phyloP scores from a whole-genome alignment of 1,140 invertebrate species.

The Aphelinus atriplicis region DNA sequence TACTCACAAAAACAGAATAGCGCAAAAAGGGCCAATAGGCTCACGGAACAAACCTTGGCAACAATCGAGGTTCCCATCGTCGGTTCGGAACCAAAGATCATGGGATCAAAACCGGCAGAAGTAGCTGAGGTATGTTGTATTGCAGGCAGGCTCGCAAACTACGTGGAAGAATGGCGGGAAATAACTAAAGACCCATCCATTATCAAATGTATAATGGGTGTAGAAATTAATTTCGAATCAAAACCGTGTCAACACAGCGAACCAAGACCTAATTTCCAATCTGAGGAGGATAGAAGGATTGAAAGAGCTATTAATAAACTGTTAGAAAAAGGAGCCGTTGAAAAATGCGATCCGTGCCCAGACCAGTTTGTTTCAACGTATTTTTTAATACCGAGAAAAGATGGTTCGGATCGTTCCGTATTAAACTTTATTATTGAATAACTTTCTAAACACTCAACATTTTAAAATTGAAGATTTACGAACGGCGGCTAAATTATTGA shows the following conservation, averaged over 20 bases:
- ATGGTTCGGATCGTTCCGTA: constrained; percentile 9
- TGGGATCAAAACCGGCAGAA: no score
- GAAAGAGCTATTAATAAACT: constrained; percentile 5
- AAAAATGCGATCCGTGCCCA: constrained; percentile 8
- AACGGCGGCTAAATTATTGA: constrained; percentile 31
- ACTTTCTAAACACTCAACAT: constrained; percentile 33
- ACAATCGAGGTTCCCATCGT: no score
- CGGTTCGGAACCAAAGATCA: no score
- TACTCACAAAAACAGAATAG: no score
- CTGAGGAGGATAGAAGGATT: not conserved
- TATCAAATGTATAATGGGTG: not conserved
- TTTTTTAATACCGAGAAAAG: constrained; percentile 39
- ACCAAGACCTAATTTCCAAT: not conserved
- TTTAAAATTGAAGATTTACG: constrained; percentile 43
- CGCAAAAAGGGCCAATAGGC: no score
- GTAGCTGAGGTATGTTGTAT: no score
- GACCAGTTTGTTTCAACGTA: constrained; percentile 38
- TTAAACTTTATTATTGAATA: constrained; percentile 40
- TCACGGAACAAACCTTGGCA: no score
- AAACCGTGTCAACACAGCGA: not conserved
- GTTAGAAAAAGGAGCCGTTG: constrained; percentile 15
- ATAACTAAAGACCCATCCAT: not conserved
- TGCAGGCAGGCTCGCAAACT: not conserved
- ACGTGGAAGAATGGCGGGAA: not conserved
- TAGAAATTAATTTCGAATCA: not conserved